Evolutionary conservation across 37 sponge, comb jelly and placozoan genomes (phyloP).

Genomic region (Tethya wilhelma): DNA sequence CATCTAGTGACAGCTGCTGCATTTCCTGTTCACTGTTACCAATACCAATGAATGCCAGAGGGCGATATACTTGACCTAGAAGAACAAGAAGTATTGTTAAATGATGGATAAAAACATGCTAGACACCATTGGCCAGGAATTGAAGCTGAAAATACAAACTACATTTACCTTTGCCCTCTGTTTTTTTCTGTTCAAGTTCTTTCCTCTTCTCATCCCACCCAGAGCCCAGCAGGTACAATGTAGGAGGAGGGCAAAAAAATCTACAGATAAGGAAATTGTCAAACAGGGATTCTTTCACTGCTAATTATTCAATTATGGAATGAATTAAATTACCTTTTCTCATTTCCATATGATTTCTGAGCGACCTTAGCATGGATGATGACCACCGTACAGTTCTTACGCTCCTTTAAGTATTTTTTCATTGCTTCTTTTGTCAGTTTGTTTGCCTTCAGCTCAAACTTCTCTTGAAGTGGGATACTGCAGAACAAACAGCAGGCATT

Average conservation of each 20-base stretch:
- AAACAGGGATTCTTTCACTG: not conserved
- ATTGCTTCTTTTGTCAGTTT: slow-evolving; percentile 82
- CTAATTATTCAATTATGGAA: not conserved
- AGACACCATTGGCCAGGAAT: not conserved
- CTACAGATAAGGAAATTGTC: slow-evolving; percentile 32
- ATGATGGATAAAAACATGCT: no score
- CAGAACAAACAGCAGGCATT: not conserved
- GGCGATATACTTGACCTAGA: slow-evolving; percentile 35
- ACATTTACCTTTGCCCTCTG: slow-evolving; percentile 23
- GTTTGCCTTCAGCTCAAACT: slow-evolving; percentile 65
- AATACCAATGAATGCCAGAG: slow-evolving; percentile 87
- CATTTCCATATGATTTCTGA: slow-evolving; percentile 97
- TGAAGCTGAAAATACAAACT: not conserved
- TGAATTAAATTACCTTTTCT: slow-evolving; percentile 74
- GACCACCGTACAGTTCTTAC: slow-evolving; percentile 65
- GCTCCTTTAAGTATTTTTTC: slow-evolving; percentile 71
- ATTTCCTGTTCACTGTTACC: slow-evolving; percentile 85
- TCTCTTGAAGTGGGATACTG: slow-evolving; percentile 34
- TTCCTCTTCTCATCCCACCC: slow-evolving; percentile 83
- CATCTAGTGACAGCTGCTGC: slow-evolving; percentile 86
- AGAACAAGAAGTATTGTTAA: no score
- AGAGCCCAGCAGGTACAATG: slow-evolving; percentile 76
- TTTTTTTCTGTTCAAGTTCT: slow-evolving; percentile 41
- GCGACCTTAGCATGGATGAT: slow-evolving; percentile 96
- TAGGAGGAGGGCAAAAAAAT: slow-evolving; percentile 98